Conservation (phyloP, 1,140 invertebrate genomes). For the Lucilia sericata region DNA sequence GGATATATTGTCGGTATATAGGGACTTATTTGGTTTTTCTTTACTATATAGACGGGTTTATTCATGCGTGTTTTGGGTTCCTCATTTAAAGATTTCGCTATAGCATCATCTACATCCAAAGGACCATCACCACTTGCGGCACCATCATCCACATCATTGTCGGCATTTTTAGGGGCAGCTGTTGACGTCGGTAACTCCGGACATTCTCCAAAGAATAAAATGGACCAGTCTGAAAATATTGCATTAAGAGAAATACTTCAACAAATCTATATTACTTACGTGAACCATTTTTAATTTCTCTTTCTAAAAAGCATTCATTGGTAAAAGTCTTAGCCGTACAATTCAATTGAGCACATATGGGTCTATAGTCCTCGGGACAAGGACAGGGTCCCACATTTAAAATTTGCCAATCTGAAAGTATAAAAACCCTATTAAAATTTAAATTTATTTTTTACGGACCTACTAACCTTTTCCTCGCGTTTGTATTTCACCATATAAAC, state of each 20-base stretch:
- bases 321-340: neutral
- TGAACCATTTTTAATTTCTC: neutral
- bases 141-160: neutral
- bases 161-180: neutral
- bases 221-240: constrained; percentile 6
- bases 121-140: neutral
- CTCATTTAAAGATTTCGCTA: neutral
- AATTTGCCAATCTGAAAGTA: constrained; percentile 44
- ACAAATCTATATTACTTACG: constrained; percentile 21
- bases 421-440: neutral
- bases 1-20: neutral
- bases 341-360: constrained; percentile 33
- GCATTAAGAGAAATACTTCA: neutral
- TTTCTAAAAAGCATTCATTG: constrained; percentile 28
- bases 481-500: constrained; percentile 19
- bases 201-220: constrained; percentile 28
- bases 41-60: neutral
- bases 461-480: constrained; percentile 4
- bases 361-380: constrained; percentile 17
- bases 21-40: constrained; percentile 6
- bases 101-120: neutral
- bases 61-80: neutral
- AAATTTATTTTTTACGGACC: neutral
- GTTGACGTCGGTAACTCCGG: neutral
- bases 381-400: constrained; percentile 40